phyloP scores from a whole-genome alignment of 2,797 vertebrate species.

The Sebastes cheni region DNA sequence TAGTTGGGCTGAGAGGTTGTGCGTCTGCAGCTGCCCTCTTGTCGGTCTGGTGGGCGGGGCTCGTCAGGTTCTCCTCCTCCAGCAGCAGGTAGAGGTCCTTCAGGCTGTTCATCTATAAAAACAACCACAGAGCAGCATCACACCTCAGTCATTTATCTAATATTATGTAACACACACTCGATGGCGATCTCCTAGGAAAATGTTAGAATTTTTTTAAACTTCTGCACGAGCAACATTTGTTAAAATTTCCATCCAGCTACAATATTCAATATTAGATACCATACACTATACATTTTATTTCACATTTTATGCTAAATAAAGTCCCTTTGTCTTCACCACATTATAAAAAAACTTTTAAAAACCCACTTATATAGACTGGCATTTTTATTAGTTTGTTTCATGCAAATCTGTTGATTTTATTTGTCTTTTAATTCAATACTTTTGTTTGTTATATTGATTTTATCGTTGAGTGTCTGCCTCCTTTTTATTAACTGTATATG shows the following conservation, averaged over 20 bases:
- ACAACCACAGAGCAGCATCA: slow-evolving; percentile 23
- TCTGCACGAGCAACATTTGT: neutral
- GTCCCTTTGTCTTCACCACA: neutral
- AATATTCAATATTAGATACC: neutral
- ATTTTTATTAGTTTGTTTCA: no score
- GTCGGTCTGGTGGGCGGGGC: slow-evolving; percentile 84
- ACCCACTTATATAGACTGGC: no score
- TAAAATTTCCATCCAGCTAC: neutral
- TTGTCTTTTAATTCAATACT: no score
- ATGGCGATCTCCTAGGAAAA: no score
- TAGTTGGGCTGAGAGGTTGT: slow-evolving; percentile 83
- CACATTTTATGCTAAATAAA: neutral
- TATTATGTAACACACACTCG: neutral
- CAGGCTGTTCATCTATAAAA: slow-evolving; percentile 91
- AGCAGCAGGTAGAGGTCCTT: slow-evolving; percentile 94
- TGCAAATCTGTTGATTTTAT: fast-evolving
- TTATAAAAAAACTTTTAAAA: no score
- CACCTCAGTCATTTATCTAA: neutral
- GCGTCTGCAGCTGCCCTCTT: slow-evolving; percentile 83
- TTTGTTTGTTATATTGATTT: no score
- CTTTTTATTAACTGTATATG: fast-evolving
- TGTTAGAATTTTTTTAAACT: fast-evolving
- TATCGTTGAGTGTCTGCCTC: fast-evolving
- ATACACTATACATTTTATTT: neutral
- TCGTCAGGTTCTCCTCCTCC: slow-evolving; percentile 89